Percentiles rank a stretch among this genome's conserved stretches.
These are phyloP conservation scores for Ophthalmolycus amberensis DNA, from an alignment of 2,113 vertebrate species.

Conservation along the genomic window DNA sequence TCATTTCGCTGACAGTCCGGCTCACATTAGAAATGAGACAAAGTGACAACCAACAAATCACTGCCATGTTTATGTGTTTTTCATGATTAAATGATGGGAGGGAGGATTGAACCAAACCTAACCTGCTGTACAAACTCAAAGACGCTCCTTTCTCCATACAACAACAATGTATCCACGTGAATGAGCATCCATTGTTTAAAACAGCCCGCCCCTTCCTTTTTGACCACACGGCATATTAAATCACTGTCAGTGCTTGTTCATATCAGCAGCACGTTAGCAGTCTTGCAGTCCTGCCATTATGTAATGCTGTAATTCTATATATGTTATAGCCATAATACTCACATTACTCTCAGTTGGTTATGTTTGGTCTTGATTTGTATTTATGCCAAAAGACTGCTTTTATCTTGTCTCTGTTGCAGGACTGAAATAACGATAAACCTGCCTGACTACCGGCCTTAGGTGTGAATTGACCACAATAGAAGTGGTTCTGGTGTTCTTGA, in stretches of 20 bases:
- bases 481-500: not conserved
- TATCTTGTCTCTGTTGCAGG: no score
- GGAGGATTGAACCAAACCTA: slow-evolving; percentile 52
- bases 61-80: slow-evolving; percentile 58
- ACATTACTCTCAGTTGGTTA: not conserved
- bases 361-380: not conserved
- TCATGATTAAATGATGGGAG: slow-evolving; percentile 54
- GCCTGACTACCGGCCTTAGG: no score
- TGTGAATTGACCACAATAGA: not conserved
- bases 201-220: not conserved
- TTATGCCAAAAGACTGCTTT: no score
- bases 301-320: slow-evolving; percentile 7
- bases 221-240: not conserved
- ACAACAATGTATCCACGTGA: slow-evolving; percentile 10
- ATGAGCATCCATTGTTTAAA: slow-evolving; percentile 24
- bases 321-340: not conserved
- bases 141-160: not conserved
- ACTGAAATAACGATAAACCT: no score
- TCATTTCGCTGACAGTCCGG: slow-evolving; percentile 59
- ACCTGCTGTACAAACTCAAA: slow-evolving; percentile 11
- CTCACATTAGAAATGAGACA: slow-evolving; percentile 48
- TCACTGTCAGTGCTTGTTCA: not conserved
- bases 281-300: not conserved
- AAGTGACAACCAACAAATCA: slow-evolving; percentile 63
- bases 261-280: not conserved